Evolutionary conservation across 2,888 invertebrate species (phyloP).

Genomic region (Chrysopilus asiliformis): DNA sequence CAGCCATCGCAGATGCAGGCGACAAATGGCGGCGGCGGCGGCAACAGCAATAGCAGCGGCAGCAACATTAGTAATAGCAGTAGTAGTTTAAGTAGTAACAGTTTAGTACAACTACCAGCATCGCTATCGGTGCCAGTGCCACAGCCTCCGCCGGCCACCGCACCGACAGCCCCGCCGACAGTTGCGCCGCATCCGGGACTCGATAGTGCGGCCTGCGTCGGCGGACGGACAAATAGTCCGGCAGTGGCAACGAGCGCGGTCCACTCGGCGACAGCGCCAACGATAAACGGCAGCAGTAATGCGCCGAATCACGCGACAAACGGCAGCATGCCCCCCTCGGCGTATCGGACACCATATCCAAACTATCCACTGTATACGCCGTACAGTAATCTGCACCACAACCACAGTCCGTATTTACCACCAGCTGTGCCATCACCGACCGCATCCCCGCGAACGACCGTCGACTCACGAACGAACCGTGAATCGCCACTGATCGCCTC

Average conservation of each 20-base stretch:
- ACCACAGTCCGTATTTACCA: slow-evolving; percentile 60
- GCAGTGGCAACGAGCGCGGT: slow-evolving; percentile 22
- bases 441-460: slow-evolving; percentile 49
- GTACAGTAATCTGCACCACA: slow-evolving; percentile 57
- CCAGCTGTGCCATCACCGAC: slow-evolving; percentile 47
- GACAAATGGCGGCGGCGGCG: slow-evolving; percentile 19
- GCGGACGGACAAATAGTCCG: slow-evolving; percentile 39
- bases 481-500: slow-evolving; percentile 23
- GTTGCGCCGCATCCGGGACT: slow-evolving; percentile 22
- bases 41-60: slow-evolving; percentile 15
- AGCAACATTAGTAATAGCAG: slow-evolving; percentile 20
- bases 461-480: slow-evolving; percentile 35
- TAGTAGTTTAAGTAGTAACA: slow-evolving; percentile 18
- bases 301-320: slow-evolving; percentile 20
- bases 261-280: slow-evolving; percentile 20
- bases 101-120: slow-evolving; percentile 39
- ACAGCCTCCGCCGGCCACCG: slow-evolving; percentile 21
- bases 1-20: slow-evolving; percentile 21
- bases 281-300: slow-evolving; percentile 23
- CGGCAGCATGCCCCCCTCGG: slow-evolving; percentile 25
- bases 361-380: slow-evolving; percentile 57
- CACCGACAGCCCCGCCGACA: slow-evolving; percentile 34
- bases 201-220: slow-evolving; percentile 29
- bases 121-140: slow-evolving; percentile 23
- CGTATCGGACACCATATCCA: slow-evolving; percentile 35